These are phyloP conservation scores for Mycteria americana DNA, from an alignment of 2,797 vertebrate genomes.

Conservation along the genomic window DNA sequence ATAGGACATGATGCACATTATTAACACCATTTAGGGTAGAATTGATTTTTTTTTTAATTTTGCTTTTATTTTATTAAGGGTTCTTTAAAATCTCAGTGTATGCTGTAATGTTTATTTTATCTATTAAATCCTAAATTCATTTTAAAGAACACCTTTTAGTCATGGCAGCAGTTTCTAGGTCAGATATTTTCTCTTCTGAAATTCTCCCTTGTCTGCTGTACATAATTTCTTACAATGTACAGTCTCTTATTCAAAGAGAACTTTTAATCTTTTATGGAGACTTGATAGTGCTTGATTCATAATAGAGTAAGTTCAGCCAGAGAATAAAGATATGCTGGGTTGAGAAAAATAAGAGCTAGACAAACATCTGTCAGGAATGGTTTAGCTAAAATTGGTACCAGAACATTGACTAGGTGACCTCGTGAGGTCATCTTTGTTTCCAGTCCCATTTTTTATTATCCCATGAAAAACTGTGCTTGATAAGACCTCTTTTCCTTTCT, in stretches of 20 bases:
- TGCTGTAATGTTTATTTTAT: background rate
- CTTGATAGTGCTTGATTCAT: background rate
- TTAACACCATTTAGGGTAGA: background rate
- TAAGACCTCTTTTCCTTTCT: background rate
- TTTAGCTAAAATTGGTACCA: background rate
- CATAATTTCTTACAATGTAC: conserved; percentile 7
- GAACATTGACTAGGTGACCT: background rate
- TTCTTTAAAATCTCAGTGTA: background rate
- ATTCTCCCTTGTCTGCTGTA: background rate
- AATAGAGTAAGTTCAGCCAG: background rate
- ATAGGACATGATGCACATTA: background rate
- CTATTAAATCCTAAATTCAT: background rate
- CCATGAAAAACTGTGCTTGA: background rate
- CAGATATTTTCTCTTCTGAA: background rate
- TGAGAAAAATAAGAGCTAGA: conserved; percentile 12
- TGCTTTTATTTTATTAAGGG: background rate
- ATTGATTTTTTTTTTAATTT: background rate
- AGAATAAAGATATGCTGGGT: background rate
- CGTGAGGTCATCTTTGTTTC: background rate
- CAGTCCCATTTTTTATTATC: background rate
- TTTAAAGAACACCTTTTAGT: background rate
- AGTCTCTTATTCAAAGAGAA: background rate
- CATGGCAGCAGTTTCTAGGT: background rate
- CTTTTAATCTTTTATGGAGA: conserved; percentile 15
- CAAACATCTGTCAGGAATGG: background rate